These are phyloP conservation scores for Aviceda subcristata DNA, from an alignment of 2,113 vertebrate species.

Conservation along the genomic window DNA sequence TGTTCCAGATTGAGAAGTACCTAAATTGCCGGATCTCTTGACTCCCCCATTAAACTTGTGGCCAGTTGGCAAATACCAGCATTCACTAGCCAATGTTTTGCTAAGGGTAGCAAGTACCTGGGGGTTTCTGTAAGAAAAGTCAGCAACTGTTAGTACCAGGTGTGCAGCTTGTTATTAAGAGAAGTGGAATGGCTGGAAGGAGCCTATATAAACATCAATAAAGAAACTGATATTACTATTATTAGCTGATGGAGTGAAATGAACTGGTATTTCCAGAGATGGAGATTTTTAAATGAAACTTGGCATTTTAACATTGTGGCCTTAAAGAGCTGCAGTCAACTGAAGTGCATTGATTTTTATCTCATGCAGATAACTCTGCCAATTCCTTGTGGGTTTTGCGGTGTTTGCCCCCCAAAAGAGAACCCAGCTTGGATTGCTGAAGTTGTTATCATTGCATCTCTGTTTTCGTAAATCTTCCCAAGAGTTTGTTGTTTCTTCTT, in stretches of 20 bases:
- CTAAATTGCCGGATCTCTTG: neutral
- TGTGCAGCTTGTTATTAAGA: neutral
- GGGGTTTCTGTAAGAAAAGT: neutral
- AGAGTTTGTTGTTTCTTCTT: conserved; percentile 28
- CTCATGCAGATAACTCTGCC: neutral
- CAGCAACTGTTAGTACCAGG: neutral
- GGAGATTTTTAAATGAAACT: neutral
- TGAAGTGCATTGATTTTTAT: neutral
- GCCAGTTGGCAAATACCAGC: neutral
- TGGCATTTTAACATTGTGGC: neutral
- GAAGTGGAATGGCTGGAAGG: neutral
- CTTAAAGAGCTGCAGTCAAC: neutral
- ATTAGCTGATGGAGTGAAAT: neutral
- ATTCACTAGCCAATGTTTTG: neutral
- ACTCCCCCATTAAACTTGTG: neutral
- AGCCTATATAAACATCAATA: neutral
- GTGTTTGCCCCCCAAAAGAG: neutral
- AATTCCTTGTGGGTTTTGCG: neutral
- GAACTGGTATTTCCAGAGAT: neutral
- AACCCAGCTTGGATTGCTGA: neutral
- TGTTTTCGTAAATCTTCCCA: neutral
- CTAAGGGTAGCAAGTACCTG: neutral
- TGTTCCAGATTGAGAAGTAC: neutral
- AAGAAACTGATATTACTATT: neutral
- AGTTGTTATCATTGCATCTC: neutral